Base-by-base conservation (phyloP, 2,888 invertebrate genomes). In the Drosophila picticornis region DNA sequence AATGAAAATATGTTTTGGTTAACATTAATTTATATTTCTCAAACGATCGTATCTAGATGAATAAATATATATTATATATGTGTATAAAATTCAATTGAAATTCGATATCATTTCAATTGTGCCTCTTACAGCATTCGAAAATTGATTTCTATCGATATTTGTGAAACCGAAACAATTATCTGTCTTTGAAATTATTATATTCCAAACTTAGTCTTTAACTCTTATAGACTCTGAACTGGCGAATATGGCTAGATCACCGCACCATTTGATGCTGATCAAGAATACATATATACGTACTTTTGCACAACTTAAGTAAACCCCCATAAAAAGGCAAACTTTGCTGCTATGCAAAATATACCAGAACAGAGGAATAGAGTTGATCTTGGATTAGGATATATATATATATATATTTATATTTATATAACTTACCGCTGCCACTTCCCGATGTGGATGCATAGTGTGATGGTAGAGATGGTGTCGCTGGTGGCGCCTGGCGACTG, bases 401-500 rank as follows among this genome's bases (percentile, higher is more conserved):
- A 27, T 27, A 29, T 29, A 27, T 27, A 29, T 11, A 11, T 32
- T 2, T 32, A 13, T 22, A 51, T 32, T 7, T 22, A 51, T 22
- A 27, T 7, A 1, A 71, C 83, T 55, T 62, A 92, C 92, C 91
- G 62, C 82, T 93, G 60, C 89, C 90, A 66, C 90, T 92, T 61
- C 91, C 91, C 16, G 92, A 92, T 10, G 93, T 93, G 46, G 93
- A 92, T 56, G 92, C 93, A 81, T 95, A 94, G 92, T 95, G 95
- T 48, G 95, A 94, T 46, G 96, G 95, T 78, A 95, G 93, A 46
- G 93, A 92, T 58, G 95, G 94, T 51, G 95, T 93, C 4, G 94
- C 92, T 27, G 94, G 94, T 7, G 95, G 94, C 10, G 94, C 94
- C 74, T 94, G 94, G 63, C 96, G 95, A 77, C 96, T 96, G 50